A percentile compares a stretch with the other conserved stretches of the same genome.
Conservation (phyloP, 1,140 invertebrate species). For the Acromyrmex heyeri region DNA sequence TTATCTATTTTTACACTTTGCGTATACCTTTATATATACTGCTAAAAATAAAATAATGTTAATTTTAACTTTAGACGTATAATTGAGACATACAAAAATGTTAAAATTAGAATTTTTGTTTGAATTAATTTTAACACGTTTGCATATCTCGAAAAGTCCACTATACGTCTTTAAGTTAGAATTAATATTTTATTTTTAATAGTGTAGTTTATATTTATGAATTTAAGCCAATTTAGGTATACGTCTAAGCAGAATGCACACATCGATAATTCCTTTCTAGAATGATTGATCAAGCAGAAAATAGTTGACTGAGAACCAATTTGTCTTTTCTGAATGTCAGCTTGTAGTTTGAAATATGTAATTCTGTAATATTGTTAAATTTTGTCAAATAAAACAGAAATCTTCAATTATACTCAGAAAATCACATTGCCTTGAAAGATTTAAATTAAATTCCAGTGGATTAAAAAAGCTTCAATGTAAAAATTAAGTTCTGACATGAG, state of each 20-base stretch:
- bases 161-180: too few relatives aligned
- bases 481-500: background rate
- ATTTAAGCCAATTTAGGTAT: conserved; percentile 20
- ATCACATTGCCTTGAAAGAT: too few relatives aligned
- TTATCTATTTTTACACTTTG: background rate
- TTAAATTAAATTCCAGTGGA: background rate
- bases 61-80: too few relatives aligned
- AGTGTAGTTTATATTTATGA: background rate
- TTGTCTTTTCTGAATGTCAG: conserved; percentile 11
- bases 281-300: conserved; percentile 38
- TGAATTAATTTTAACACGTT: too few relatives aligned
- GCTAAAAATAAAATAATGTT: too few relatives aligned
- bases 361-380: conserved; percentile 6
- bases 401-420: background rate
- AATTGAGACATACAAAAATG: too few relatives aligned
- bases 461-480: background rate
- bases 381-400: background rate
- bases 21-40: background rate
- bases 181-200: too few relatives aligned
- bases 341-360: background rate
- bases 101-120: too few relatives aligned
- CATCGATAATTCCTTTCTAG: conserved; percentile 23
- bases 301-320: conserved; percentile 17
- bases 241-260: background rate
- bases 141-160: too few relatives aligned